These are phyloP conservation scores for Sarcophaga subvicina DNA, from an alignment of 2,888 invertebrate genomes.

Conservation along the genomic window DNA sequence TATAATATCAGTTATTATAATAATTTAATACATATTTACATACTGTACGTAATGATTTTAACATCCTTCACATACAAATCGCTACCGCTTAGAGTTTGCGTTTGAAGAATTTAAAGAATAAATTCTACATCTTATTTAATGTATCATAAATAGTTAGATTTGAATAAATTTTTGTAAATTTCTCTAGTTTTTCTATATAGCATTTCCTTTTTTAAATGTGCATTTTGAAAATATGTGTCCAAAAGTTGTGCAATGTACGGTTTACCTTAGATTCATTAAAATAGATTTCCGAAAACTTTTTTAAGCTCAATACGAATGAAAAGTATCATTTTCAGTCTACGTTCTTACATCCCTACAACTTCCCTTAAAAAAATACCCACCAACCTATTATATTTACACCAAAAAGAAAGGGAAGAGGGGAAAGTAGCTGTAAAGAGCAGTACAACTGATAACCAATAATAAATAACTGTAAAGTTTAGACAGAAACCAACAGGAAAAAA, in stretches of 20 bases:
- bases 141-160: too few species aligned
- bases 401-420: background rate
- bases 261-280: constrained; percentile 21
- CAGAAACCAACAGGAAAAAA: constrained; percentile 54
- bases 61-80: too few species aligned
- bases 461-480: constrained; percentile 65
- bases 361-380: background rate
- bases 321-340: constrained; percentile 16
- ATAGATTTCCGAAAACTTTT: constrained; percentile 29
- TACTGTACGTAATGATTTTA: too few species aligned
- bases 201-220: too few species aligned
- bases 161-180: background rate
- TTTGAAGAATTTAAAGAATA: too few species aligned
- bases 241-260: background rate
- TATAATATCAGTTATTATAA: too few species aligned
- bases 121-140: too few species aligned
- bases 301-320: constrained; percentile 24
- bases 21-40: too few species aligned
- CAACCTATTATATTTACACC: background rate
- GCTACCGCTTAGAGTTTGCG: too few species aligned
- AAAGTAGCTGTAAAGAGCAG: background rate
- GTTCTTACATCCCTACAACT: constrained; percentile 22
- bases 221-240: too few species aligned
- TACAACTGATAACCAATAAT: constrained; percentile 68
- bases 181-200: background rate